A percentile compares a stretch with the other conserved stretches of the same genome.
These are phyloP conservation scores for Odocoileus hemionus DNA, from an alignment of 2,113 vertebrate genomes.

Conservation along the genomic window DNA sequence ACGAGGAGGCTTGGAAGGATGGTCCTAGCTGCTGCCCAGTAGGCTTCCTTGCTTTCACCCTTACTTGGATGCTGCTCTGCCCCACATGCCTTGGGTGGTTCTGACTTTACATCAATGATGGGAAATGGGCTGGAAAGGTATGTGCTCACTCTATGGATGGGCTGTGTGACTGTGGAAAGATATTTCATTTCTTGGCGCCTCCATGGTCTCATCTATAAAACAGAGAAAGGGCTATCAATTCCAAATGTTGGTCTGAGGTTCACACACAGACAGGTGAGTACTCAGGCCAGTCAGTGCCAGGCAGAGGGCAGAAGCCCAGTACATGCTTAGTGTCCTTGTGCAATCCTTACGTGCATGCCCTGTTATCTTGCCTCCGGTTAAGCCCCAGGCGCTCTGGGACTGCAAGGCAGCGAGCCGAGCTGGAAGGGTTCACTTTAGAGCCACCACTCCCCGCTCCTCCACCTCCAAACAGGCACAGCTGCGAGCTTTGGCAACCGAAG, in stretches of 20 bases:
- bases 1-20: neutral
- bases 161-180: neutral
- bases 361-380: neutral
- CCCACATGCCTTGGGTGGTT: neutral
- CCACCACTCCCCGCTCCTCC: no score
- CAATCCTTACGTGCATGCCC: neutral
- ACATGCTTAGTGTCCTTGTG: neutral
- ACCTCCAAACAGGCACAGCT: neutral
- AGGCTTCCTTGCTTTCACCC: neutral
- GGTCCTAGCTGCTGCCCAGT: neutral
- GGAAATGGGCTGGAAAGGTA: neutral
- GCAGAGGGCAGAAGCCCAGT: neutral
- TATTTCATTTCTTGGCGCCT: neutral
- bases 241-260: no score
- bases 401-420: neutral
- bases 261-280: neutral
- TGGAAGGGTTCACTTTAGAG: neutral
- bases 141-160: rapidly evolving
- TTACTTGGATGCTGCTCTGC: neutral
- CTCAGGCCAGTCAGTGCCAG: no score
- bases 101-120: neutral
- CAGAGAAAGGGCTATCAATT: neutral
- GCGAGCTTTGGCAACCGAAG: neutral
- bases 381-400: neutral
- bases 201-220: neutral